A percentile compares a stretch with the other conserved stretches of the same genome.
These are phyloP conservation scores for Ammodytes dubius DNA, from an alignment of 2,113 vertebrate species.

Conservation along the genomic window DNA sequence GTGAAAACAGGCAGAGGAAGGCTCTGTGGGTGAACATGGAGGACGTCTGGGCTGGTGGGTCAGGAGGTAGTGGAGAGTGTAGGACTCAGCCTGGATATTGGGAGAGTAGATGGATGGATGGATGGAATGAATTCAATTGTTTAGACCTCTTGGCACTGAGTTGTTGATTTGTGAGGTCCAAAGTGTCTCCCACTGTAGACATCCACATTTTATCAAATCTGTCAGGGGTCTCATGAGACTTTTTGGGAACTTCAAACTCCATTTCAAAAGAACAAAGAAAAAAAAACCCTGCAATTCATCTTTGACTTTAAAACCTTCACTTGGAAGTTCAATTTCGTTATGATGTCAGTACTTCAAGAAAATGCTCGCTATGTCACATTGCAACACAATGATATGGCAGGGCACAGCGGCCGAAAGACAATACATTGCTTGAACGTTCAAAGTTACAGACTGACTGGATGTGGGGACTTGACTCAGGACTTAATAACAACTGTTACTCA, in stretches of 20 bases:
- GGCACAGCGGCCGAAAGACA: background rate
- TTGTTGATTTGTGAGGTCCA: background rate
- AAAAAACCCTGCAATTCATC: background rate
- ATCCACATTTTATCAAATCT: background rate
- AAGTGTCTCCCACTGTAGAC: background rate
- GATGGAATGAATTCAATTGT: background rate
- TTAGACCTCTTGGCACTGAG: background rate
- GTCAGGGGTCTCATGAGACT: background rate
- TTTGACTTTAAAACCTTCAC: background rate
- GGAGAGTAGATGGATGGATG: background rate
- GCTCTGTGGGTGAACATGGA: constrained; percentile 7
- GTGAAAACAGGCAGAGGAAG: constrained; percentile 13
- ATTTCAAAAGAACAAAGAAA: background rate
- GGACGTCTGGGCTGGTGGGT: constrained; percentile 13
- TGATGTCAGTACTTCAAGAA: no score
- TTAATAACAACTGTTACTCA: no score
- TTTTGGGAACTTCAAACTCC: background rate
- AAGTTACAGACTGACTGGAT: no score
- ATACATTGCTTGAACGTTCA: no score
- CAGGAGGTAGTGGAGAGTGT: constrained; percentile 7
- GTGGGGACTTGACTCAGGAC: no score
- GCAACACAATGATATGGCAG: no score
- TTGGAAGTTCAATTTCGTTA: background rate
- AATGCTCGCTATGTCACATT: background rate
- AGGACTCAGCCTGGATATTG: background rate